Base-by-base conservation (phyloP, 2,888 invertebrate genomes). In the Spicauda simplicius region DNA sequence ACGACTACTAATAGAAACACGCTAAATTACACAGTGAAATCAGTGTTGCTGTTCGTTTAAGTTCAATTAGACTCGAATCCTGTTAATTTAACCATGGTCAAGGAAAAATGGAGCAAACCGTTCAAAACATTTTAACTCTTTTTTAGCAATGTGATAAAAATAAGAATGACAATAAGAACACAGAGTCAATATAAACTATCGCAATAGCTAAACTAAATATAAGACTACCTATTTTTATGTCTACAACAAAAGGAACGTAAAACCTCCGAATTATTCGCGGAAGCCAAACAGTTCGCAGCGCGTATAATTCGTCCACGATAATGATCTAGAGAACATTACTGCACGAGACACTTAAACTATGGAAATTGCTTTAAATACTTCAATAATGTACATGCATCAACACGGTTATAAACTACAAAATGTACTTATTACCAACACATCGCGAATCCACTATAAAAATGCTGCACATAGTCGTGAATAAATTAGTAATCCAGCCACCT, bases 401-500 rank as follows among this genome's bases (percentile, higher is more conserved):
- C 60, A 41, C 19, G 59, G 20, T 18, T 41, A 37, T 52, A n/a
- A 45, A 45, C 45, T n/a, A 45, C 45, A 56, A 45, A 56, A 57
- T 8, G 37, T 45, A 57, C 20, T 52, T 30, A 50, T 52, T 55
- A 60, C 16, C 50, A 67, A 52, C 50, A 67, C 50, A 55, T n/a
- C 41, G 55, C 61, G 66, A 67, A 61, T 25, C 60, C 66, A 56
- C 61, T 20, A 37, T 20, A 61, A 66, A 37, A 54, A 48, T 67
- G 55, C 55, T 18, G 48, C 61, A 19, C n/a, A 66, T 69, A 52
- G 11, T 50, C 50, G 50, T 16, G n/a, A 62, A 45, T 67, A 57
- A 20, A n/a, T 72, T 70, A 72, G 61, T 71, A 58, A 70, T n/a
- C 71, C 64, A 10, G 60, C 66, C 69, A 72, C 72, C 70, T 14